Base-by-base conservation (phyloP, 2,797 vertebrate genomes). In the Tapirus indicus region DNA sequence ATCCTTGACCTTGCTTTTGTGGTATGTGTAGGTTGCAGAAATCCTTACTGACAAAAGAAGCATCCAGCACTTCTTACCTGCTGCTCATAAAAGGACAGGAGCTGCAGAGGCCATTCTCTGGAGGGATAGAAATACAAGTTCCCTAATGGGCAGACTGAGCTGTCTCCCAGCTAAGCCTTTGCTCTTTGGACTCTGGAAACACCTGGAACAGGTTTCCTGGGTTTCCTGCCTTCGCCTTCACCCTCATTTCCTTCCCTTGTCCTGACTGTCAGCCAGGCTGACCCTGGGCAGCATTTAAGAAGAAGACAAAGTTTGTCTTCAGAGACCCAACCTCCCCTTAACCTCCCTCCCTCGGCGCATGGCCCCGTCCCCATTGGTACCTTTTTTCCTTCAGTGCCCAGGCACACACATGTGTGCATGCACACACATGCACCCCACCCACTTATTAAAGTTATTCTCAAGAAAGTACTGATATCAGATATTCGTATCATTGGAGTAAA, bases 1-100 rank as follows among this genome's bases (percentile, higher is more conserved):
- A n/a, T 78, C 95, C 97, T 68, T 96, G 98, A 97, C 97, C 95
- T 98, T 60, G 85, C 80, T 78, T 96, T 96, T 93, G 58, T 93
- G 96, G 94, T 80, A 32, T 64, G 58, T 96, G 93, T 79, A 92
- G 79, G 75, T 85, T 96, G 13, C 94, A 60, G 85, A 95, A 94
- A 77, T 92, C 58, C 84, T 71, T 84, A 21, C 56, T 13, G 20
- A 58, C 52, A 10, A 2, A 27, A 32, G 47, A 44, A 41, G 47
- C 68, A 7, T 3, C 7, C 17, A 21, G 54, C 32, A 18, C 23
- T 23, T 71, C 80, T 77, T 75, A 35, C 21, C 52, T 38, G n/a
- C 41, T 66, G 35, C 62, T 82, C 64, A 0, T 23, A 14, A 23
- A 82, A 52, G 32, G 60, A 25, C 1, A 64, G 72, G 79, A 17